Base-by-base conservation (phyloP, 92 coral and sea anemone species). In the Epizoanthus ramosus region DNA sequence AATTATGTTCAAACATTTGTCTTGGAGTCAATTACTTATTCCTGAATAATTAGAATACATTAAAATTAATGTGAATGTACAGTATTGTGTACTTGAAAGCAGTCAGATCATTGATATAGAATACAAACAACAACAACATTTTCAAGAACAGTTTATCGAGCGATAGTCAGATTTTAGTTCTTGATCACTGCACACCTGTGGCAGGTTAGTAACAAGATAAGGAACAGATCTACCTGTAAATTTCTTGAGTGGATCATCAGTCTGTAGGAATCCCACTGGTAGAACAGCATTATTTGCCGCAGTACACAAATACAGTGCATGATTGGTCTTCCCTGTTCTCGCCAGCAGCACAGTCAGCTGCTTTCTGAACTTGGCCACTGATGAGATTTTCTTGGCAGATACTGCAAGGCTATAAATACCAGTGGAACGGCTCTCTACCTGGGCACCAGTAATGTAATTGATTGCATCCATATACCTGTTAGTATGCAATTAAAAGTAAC, bases 401-500 rank as follows among this genome's bases (percentile, higher is more conserved):
- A 24, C 60, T 3, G 53, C 13, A 16, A 66, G 57, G 25, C 87
- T 84, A 47, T 81, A 43, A 15, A 79, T 59, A 19, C 82, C 89
- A 4, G 71, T 50, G 4, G 73, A 70, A 22, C 22, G 74, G 14
- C n/a, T 77, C 58, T 43, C 69, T 52, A 80, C 63, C 35, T 89
- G 84, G 15, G 83, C 85, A 53, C 84, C 79, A n/a, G 90, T 76
- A 75, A 87, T 89, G 88, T 85, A 91, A 18, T 63, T 83, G 37
- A 90, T n/a, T 3, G 91, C 83, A 59, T 90, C 91, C 6, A 31
- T 45, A 63, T 79, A 88, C 68, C 86, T 80, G 3, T 37, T 37
- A 37, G 43, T 37, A 50, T 22, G 2, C 13, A 8, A 13, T n/a
- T 6, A 6, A 57, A 47, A 75, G 67, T 2, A 43, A 23, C 0